Base-by-base conservation (phyloP, 2,797 vertebrate species). In the Acanthiza pusilla region DNA sequence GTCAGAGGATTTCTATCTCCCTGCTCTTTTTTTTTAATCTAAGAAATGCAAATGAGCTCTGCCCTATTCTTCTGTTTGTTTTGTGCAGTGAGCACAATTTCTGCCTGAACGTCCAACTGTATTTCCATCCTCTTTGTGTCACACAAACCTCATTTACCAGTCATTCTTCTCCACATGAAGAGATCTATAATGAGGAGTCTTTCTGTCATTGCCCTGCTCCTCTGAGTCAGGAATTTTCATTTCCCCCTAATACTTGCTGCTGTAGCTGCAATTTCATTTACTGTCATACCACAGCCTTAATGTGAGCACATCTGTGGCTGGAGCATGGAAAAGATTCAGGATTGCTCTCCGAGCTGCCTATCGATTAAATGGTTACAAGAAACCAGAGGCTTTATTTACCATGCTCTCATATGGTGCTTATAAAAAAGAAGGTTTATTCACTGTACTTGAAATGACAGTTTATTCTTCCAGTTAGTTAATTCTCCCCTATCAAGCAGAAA, bases 91-190 rank as follows among this genome's bases (percentile, higher is more conserved):
- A 96, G 95, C 90, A 88, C 92, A 97, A 95, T 94, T 97, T 96
- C 89, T 94, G 94, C 95, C 95, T 71, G 51, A 94, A 96, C 16
- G 93, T 96, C 94, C 96, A 94, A 96, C 96, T 94, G 95, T 96
- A 92, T 95, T 96, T 95, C 93, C 89, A 95, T 95, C 94, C 85
- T 96, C 85, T 97, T 96, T 97, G 94, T 96, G 96, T 67, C 93
- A 96, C 93, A 94, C 88, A 94, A 97, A 96, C 94, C 81, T 95
- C 95, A 97, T 96, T 96, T 96, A 93, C 91, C 88, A 96, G 88
- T 90, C 91, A 96, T 96, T 97, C 96, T 96, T 96, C 91, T 94
- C 75, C 88, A 88, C 71, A 82, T 96, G 95, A 97, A 96, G 95
- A 93, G 95, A 96, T 93, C 95, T 66, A 77, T 96, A 97, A 97